These are phyloP conservation scores for Spheniscus humboldti DNA, from an alignment of 2,797 vertebrate genomes.

Conservation along the genomic window DNA sequence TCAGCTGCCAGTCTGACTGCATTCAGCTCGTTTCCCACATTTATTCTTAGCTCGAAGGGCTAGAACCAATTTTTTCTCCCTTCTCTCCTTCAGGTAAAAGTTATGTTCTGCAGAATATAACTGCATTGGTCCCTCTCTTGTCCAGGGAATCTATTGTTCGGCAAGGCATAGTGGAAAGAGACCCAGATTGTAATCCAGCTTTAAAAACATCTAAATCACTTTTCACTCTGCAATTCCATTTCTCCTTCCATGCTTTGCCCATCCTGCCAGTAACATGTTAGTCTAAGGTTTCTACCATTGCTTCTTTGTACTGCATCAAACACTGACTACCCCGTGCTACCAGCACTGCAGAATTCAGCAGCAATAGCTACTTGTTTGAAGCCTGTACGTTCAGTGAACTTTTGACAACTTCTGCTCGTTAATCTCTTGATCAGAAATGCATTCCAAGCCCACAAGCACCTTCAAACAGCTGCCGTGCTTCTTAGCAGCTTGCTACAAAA, in stretches of 20 bases:
- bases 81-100: background rate
- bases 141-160: background rate
- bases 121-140: background rate
- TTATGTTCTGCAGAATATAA: background rate
- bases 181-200: background rate
- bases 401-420: background rate
- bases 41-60: background rate
- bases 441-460: background rate
- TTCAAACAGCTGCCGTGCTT: background rate
- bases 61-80: background rate
- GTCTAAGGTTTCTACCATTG: background rate
- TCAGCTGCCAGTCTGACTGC: background rate
- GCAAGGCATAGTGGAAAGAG: background rate
- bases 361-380: background rate
- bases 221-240: background rate
- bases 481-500: background rate
- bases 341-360: background rate
- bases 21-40: background rate
- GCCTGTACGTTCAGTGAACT: background rate
- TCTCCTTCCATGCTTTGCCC: background rate
- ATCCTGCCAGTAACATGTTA: background rate
- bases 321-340: fast-evolving
- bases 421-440: background rate
- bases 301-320: background rate
- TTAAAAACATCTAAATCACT: background rate